phyloP scores from a whole-genome alignment of 2,888 invertebrate species.

The Sesia apiformis region DNA sequence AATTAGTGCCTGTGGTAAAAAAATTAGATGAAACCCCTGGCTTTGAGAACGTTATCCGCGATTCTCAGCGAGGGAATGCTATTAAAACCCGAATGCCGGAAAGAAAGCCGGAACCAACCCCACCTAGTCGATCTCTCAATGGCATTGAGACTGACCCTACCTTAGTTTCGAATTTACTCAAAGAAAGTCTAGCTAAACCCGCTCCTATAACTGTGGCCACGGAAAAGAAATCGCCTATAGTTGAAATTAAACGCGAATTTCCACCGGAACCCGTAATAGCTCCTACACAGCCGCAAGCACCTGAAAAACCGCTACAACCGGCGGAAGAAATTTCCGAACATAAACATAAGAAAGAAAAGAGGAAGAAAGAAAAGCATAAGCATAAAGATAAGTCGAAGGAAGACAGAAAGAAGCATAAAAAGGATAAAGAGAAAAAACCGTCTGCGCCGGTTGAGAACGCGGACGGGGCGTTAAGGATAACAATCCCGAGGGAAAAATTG shows the following conservation, averaged over 20 bases:
- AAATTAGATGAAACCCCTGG: slow-evolving; percentile 77
- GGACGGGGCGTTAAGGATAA: slow-evolving; percentile 52
- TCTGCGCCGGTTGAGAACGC: slow-evolving; percentile 18
- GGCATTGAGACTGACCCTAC: slow-evolving; percentile 83
- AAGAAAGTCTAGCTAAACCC: slow-evolving; percentile 75
- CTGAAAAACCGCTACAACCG: slow-evolving; percentile 15
- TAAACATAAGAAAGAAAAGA: slow-evolving; percentile 77
- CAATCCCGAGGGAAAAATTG: slow-evolving; percentile 58
- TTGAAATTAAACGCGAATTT: slow-evolving; percentile 20
- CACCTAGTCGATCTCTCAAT: slow-evolving; percentile 56
- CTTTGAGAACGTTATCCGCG: slow-evolving; percentile 75
- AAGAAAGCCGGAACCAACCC: slow-evolving; percentile 39
- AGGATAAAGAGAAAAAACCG: slow-evolving; percentile 70
- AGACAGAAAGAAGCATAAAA: slow-evolving; percentile 83
- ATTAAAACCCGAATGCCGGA: slow-evolving; percentile 53
- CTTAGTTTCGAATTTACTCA: slow-evolving; percentile 80
- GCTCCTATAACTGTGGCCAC: slow-evolving; percentile 57
- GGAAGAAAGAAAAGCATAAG: slow-evolving; percentile 87
- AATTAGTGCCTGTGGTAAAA: slow-evolving; percentile 76
- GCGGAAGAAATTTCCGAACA: slow-evolving; percentile 38
- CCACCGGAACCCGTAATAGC: slow-evolving; percentile 35
- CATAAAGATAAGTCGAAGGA: slow-evolving; percentile 84
- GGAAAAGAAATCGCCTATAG: slow-evolving; percentile 44
- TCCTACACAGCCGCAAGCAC: slow-evolving; percentile 13
- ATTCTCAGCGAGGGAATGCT: slow-evolving; percentile 56